Conservation (phyloP, 2,797 vertebrate genomes). For the Acrocephalus scirpaceus region DNA sequence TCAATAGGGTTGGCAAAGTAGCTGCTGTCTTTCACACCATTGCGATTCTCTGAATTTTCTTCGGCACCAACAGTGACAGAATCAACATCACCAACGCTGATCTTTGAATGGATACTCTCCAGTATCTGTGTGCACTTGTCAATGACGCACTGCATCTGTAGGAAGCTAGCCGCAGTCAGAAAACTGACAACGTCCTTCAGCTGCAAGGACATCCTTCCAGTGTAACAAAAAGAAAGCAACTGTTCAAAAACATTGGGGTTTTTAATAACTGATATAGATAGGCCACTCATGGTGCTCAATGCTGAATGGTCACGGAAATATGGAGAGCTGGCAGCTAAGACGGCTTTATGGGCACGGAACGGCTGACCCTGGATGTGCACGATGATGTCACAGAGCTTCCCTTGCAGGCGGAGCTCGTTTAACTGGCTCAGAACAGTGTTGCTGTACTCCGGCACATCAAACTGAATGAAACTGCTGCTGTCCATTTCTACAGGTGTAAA, state of each 20-base stretch:
- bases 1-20: constrained; percentile 95
- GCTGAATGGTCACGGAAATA: constrained; percentile 99
- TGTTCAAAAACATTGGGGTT: constrained; percentile 97
- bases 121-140: constrained; percentile 98
- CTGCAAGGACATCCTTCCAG: constrained; percentile 96
- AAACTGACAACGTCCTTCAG: constrained; percentile 98
- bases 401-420: constrained; percentile 95
- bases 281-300: constrained; percentile 97
- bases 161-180: constrained; percentile 96
- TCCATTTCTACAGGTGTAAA: constrained; percentile 90
- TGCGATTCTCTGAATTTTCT: constrained; percentile 82
- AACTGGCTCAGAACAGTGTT: constrained; percentile 95
- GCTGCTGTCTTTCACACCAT: constrained; percentile 88
- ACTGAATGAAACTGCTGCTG: constrained; percentile 96
- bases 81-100: constrained; percentile 83
- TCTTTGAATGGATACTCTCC: constrained; percentile 97
- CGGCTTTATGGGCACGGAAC: constrained; percentile 96
- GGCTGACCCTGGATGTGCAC: constrained; percentile 99
- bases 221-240: constrained; percentile 98
- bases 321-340: constrained; percentile 95
- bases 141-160: constrained; percentile 98
- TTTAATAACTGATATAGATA: constrained; percentile 98
- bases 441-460: constrained; percentile 98
- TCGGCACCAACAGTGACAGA: constrained; percentile 84
- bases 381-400: constrained; percentile 98